Evolutionary conservation across 92 coral and sea anemone species (phyloP).

Genomic region (Phenganax marumi): DNA sequence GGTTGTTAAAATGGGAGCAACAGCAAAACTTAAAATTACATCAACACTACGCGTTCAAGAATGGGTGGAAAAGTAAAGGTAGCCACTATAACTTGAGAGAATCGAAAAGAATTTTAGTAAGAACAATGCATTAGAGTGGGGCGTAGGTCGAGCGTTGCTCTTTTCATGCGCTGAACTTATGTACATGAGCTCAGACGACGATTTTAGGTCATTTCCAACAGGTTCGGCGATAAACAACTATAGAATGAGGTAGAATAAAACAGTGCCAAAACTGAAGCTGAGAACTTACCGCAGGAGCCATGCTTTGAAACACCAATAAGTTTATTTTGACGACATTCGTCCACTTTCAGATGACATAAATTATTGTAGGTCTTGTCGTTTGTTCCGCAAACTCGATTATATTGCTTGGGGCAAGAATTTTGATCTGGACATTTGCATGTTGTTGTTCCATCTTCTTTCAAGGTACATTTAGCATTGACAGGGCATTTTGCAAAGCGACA

Average conservation of each 20-base stretch:
- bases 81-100: too few species aligned
- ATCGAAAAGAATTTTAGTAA: too few species aligned
- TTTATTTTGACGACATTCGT: slow-evolving; percentile 65
- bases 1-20: too few species aligned
- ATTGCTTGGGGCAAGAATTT: slow-evolving; percentile 67
- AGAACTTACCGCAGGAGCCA: slow-evolving; percentile 77
- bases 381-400: slow-evolving; percentile 78
- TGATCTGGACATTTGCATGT: slow-evolving; percentile 45
- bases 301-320: slow-evolving; percentile 58
- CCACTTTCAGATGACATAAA: slow-evolving; percentile 72
- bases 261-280: background rate
- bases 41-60: too few species aligned
- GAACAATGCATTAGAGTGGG: too few species aligned
- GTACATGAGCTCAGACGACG: too few species aligned
- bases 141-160: too few species aligned
- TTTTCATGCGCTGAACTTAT: too few species aligned
- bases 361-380: slow-evolving; percentile 74
- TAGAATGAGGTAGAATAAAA: background rate
- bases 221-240: too few species aligned
- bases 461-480: slow-evolving; percentile 8
- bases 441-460: slow-evolving; percentile 30
- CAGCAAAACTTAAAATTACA: too few species aligned
- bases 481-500: slow-evolving; percentile 34
- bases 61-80: too few species aligned
- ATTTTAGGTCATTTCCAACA: too few species aligned